These are phyloP conservation scores for Ichneumoninae sp. DNA, from an alignment of 2,888 invertebrate species.

Conservation along the genomic window DNA sequence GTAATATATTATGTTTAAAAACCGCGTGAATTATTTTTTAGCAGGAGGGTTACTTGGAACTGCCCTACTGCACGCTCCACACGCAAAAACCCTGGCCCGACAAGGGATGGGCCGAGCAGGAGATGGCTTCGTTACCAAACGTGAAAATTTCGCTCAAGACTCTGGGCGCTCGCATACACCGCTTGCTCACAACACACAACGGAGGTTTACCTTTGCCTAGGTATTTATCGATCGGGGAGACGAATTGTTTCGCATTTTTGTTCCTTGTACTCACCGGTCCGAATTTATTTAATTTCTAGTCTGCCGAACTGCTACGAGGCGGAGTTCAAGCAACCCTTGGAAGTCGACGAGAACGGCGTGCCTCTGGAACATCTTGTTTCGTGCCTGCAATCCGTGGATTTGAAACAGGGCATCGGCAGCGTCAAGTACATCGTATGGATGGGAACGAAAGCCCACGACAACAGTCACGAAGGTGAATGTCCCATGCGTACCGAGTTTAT, in stretches of 20 bases:
- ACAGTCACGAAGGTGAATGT: slow-evolving; percentile 80
- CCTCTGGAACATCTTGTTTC: slow-evolving; percentile 95
- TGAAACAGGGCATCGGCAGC: slow-evolving; percentile 85
- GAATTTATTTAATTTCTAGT: slow-evolving; percentile 84
- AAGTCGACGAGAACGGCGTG: slow-evolving; percentile 90
- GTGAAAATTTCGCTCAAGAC: slow-evolving; percentile 87
- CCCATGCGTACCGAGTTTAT: not conserved
- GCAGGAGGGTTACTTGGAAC: slow-evolving; percentile 85
- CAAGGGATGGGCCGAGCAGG: slow-evolving; percentile 91
- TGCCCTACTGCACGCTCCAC: slow-evolving; percentile 89
- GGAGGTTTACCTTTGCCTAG: slow-evolving; percentile 92
- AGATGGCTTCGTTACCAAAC: slow-evolving; percentile 88
- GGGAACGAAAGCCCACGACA: slow-evolving; percentile 77
- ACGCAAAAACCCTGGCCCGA: slow-evolving; percentile 87
- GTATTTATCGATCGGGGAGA: slow-evolving; percentile 83
- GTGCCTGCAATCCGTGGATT: slow-evolving; percentile 91
- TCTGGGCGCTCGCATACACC: slow-evolving; percentile 88
- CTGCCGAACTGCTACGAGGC: slow-evolving; percentile 93
- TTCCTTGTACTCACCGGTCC: not conserved
- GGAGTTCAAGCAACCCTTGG: slow-evolving; percentile 88
- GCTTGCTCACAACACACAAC: slow-evolving; percentile 90
- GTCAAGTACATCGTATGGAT: slow-evolving; percentile 86
- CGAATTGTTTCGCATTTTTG: slow-evolving; percentile 2
- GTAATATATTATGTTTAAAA: not conserved
- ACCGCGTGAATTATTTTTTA: slow-evolving; percentile 17